phyloP scores from a whole-genome alignment of 2,888 invertebrate species.

The Pristionchus arcanus region DNA sequence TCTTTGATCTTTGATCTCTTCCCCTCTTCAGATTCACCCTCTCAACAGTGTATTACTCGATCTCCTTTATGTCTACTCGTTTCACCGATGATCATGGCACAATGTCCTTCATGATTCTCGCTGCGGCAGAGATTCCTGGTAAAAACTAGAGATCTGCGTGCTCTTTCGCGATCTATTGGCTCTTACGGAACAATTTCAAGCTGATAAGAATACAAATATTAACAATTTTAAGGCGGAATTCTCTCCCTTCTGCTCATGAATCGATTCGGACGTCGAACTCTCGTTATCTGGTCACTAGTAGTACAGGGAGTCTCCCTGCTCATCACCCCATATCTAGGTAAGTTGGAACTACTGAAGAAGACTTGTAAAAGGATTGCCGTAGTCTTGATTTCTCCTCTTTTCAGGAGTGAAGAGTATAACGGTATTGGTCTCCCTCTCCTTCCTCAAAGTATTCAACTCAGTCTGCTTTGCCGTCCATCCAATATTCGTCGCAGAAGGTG shows the following conservation, averaged over 20 bases:
- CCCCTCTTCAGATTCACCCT: conserved; percentile 42
- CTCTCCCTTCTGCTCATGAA: conserved; percentile 15
- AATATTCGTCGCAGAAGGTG: conserved; percentile 3
- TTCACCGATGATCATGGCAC: not conserved
- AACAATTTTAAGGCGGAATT: conserved; percentile 22
- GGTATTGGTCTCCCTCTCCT: not conserved
- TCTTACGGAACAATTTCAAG: too few species aligned
- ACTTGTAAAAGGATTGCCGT: too few species aligned
- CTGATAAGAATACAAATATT: too few species aligned
- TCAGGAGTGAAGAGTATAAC: not conserved
- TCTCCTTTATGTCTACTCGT: conserved; percentile 38
- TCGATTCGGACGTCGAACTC: conserved; percentile 41
- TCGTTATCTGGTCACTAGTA: not conserved
- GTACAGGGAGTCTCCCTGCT: not conserved
- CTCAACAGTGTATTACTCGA: conserved; percentile 28
- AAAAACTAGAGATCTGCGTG: too few species aligned
- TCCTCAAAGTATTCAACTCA: conserved; percentile 40
- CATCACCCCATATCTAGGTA: conserved; percentile 20
- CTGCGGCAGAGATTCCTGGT: conserved; percentile 44
- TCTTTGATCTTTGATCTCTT: not conserved
- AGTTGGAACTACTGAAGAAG: not conserved
- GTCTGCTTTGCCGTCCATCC: conserved; percentile 43
- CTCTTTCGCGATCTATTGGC: too few species aligned
- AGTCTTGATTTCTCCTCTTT: not conserved
- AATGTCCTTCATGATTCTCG: conserved; percentile 13